phyloP scores from a whole-genome alignment of 2,888 invertebrate species.

The Rhyacophila evoluta region DNA sequence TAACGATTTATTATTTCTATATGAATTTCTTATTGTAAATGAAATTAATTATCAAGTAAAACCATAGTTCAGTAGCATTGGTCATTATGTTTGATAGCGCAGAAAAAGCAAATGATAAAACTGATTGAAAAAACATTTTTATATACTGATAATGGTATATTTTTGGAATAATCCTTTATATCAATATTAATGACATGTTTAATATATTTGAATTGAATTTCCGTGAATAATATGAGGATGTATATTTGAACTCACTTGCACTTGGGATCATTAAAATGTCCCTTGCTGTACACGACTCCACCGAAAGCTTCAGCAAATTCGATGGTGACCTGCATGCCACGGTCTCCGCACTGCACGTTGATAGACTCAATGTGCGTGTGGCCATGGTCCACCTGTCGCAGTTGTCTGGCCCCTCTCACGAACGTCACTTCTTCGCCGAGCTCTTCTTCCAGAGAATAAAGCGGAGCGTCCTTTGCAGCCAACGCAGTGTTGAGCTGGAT shows the following conservation, averaged over 20 bases:
- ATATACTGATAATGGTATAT: too few relatives aligned
- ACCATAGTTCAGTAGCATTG: too few relatives aligned
- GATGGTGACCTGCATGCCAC: constrained; percentile 73
- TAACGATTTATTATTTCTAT: too few relatives aligned
- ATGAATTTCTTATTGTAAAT: too few relatives aligned
- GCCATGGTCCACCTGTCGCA: constrained; percentile 50
- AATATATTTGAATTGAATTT: too few relatives aligned
- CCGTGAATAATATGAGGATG: too few relatives aligned
- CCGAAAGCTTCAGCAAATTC: constrained; percentile 75
- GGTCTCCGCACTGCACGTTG: constrained; percentile 73
- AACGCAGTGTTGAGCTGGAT: constrained; percentile 66
- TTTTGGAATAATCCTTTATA: too few relatives aligned
- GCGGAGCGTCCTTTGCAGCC: constrained; percentile 62
- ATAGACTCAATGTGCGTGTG: constrained; percentile 71
- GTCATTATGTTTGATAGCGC: too few relatives aligned
- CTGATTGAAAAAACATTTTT: too few relatives aligned
- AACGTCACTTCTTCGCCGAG: constrained; percentile 66
- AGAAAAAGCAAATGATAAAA: too few relatives aligned
- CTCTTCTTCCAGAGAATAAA: constrained; percentile 61
- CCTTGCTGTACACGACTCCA: constrained; percentile 80
- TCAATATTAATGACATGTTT: too few relatives aligned
- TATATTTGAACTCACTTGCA: constrained; percentile 76
- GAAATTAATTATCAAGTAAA: too few relatives aligned
- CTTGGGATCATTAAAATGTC: constrained; percentile 74
- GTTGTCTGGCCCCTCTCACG: constrained; percentile 63